A percentile compares a stretch with the other conserved stretches of the same genome.
These are phyloP conservation scores for Drosophila robusta DNA, from an alignment of 2,888 invertebrate genomes.

Conservation along the genomic window DNA sequence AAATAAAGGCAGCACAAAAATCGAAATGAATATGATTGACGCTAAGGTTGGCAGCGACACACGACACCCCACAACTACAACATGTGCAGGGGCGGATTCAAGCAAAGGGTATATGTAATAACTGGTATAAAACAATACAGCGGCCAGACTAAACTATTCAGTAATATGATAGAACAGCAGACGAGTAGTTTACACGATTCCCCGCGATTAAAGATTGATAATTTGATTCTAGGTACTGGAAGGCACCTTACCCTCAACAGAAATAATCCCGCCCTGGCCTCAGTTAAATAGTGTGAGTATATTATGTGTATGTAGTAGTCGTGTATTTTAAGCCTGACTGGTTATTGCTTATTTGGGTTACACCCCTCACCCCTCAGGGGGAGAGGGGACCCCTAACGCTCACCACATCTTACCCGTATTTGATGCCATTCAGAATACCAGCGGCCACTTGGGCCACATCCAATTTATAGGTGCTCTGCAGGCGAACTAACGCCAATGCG, in stretches of 20 bases:
- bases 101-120: no score
- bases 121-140: background rate
- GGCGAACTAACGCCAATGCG: slow-evolving; percentile 95
- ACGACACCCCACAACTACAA: slow-evolving; percentile 21
- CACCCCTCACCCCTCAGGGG: background rate
- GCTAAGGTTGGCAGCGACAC: slow-evolving; percentile 17
- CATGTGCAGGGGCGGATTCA: slow-evolving; percentile 23
- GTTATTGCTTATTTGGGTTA: slow-evolving; percentile 71
- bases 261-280: slow-evolving; percentile 29
- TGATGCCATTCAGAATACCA: slow-evolving; percentile 93
- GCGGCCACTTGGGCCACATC: slow-evolving; percentile 93
- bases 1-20: slow-evolving; percentile 58
- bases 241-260: background rate
- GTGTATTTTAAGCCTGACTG: slow-evolving; percentile 65
- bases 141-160: no score
- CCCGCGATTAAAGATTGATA: no score
- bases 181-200: no score
- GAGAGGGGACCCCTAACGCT: no score
- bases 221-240: background rate
- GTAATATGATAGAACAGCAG: no score
- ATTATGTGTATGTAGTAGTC: slow-evolving; percentile 30
- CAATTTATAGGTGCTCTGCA: slow-evolving; percentile 97
- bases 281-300: slow-evolving; percentile 16
- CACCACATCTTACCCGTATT: slow-evolving; percentile 87
- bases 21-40: slow-evolving; percentile 58